Evolutionary conservation across 1,140 invertebrate genomes (phyloP).

Genomic region (Meloidogyne exigua): DNA sequence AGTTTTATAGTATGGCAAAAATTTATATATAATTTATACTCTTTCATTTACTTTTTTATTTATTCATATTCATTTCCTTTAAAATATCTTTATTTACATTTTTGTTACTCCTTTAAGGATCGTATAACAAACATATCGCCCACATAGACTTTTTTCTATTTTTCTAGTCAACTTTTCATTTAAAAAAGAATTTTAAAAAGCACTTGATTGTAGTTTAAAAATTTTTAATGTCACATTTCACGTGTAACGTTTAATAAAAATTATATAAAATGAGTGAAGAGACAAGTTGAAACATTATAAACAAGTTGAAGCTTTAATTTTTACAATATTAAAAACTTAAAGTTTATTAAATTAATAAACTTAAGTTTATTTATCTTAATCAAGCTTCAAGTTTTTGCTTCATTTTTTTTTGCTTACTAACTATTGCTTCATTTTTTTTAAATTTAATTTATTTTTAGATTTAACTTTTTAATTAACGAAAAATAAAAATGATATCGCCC

Average conservation of each 20-base stretch:
- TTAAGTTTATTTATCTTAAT: no score
- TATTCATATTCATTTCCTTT: conserved; percentile 3
- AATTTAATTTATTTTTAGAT: background rate
- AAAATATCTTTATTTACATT: background rate
- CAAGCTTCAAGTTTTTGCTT: background rate
- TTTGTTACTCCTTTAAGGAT: background rate
- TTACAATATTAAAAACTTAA: no score
- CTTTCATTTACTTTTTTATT: background rate
- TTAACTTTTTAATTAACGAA: background rate
- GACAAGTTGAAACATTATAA: no score
- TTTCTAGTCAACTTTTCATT: no score
- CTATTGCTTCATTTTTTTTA: background rate
- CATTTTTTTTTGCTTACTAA: background rate
- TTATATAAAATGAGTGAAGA: no score
- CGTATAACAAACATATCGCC: background rate
- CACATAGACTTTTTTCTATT: background rate
- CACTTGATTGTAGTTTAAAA: no score
- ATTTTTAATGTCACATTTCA: no score
- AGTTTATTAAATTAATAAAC: no score
- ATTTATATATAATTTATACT: background rate
- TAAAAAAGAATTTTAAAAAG: no score
- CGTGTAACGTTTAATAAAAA: no score
- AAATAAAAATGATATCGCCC: conserved; percentile 36
- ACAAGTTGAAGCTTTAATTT: no score
- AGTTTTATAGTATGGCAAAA: no score